Evolutionary conservation across 2,888 invertebrate genomes (phyloP).

Genomic region (Mythimna vitellina): DNA sequence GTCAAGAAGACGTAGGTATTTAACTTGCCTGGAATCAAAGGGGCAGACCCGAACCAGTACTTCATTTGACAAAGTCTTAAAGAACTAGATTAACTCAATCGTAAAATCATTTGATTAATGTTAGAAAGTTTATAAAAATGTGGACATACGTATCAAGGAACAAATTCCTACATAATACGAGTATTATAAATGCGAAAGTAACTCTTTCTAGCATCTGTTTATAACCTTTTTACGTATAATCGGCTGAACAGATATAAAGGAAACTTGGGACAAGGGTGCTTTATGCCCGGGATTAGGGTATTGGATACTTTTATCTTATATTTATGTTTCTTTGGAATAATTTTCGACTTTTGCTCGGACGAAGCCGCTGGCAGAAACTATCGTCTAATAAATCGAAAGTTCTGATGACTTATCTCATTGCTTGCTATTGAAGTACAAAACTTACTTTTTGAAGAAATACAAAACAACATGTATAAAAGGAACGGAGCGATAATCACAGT

Average conservation of each 20-base stretch:
- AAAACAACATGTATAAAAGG: slow-evolving; percentile 11
- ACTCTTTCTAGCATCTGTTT: too few relatives aligned
- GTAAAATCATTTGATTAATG: too few relatives aligned
- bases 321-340: not conserved
- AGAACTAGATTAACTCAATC: too few relatives aligned
- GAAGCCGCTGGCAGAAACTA: not conserved
- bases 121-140: too few relatives aligned
- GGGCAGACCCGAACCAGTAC: not conserved
- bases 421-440: not conserved
- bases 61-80: not conserved
- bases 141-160: too few relatives aligned
- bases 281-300: too few relatives aligned
- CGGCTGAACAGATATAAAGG: too few relatives aligned
- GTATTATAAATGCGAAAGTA: too few relatives aligned
- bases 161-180: too few relatives aligned
- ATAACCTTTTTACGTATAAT: too few relatives aligned
- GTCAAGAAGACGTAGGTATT: not conserved
- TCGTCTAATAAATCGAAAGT: not conserved
- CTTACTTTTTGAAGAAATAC: not conserved
- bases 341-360: not conserved
- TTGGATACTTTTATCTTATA: too few relatives aligned
- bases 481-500: slow-evolving; percentile 37
- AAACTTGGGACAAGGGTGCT: too few relatives aligned
- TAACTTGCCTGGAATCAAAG: not conserved
- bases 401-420: not conserved